These are phyloP conservation scores for Clarias macrocephalus DNA, from an alignment of 2,113 vertebrate genomes.

Conservation along the genomic window DNA sequence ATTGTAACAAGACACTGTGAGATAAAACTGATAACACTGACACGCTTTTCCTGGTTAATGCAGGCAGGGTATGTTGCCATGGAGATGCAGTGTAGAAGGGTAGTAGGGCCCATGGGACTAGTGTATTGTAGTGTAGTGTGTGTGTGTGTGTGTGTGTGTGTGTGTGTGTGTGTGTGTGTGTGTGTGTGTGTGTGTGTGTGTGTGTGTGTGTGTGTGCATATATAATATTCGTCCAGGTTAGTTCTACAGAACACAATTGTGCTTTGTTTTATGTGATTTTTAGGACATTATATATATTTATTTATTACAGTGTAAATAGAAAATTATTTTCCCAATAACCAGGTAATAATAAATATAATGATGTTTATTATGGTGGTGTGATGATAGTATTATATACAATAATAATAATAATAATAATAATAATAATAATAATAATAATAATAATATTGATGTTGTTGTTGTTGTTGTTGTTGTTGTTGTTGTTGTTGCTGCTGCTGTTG, in stretches of 20 bases:
- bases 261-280: background rate
- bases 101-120: slow-evolving; percentile 50
- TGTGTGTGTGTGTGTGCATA: background rate
- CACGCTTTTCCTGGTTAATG: slow-evolving; percentile 22
- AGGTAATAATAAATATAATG: background rate
- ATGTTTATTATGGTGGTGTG: background rate
- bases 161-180: slow-evolving; percentile 31
- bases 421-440: too few species aligned
- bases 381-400: background rate
- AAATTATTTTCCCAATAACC: background rate
- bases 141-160: slow-evolving; percentile 28
- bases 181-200: slow-evolving; percentile 6
- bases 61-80: slow-evolving; percentile 54
- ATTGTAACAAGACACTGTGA: slow-evolving; percentile 6
- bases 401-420: too few species aligned
- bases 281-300: background rate
- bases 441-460: background rate
- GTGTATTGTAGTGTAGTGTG: slow-evolving; percentile 35
- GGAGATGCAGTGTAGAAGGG: slow-evolving; percentile 46
- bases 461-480: background rate
- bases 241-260: slow-evolving; percentile 3
- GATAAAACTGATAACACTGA: slow-evolving; percentile 18
- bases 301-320: background rate
- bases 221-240: slow-evolving; percentile 13
- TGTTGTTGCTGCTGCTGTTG: background rate